A percentile compares a stretch with the other conserved stretches of the same genome.
Evolutionary conservation across 2,113 vertebrate species (phyloP).

Genomic region (Odobenus rosmarus): DNA sequence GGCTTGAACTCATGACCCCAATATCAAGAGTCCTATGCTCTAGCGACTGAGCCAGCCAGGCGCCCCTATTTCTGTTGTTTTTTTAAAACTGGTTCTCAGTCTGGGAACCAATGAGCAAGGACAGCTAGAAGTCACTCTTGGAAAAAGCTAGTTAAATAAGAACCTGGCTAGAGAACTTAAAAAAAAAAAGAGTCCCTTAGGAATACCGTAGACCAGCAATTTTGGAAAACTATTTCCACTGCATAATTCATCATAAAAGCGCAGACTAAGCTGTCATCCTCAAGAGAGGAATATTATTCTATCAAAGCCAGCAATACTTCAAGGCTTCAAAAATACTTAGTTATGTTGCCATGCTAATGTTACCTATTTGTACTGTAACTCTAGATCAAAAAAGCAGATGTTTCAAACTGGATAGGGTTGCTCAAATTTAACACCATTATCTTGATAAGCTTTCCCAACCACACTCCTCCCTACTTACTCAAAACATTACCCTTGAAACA

Average conservation of each 20-base stretch:
- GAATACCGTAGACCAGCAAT: neutral
- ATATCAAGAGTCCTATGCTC: neutral
- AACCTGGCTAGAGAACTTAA: neutral
- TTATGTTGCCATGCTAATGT: neutral
- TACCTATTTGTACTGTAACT: conserved; percentile 47
- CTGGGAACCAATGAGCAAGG: neutral
- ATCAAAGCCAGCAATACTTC: neutral
- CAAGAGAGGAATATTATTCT: neutral
- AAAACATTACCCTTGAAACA: conserved; percentile 43
- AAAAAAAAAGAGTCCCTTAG: neutral
- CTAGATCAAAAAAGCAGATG: conserved; percentile 60
- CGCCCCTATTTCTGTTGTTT: neutral
- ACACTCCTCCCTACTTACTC: neutral
- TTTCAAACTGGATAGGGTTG: conserved; percentile 52
- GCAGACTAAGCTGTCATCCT: neutral
- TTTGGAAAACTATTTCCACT: conserved; percentile 44
- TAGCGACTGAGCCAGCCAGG: neutral
- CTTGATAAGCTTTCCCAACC: conserved; percentile 39
- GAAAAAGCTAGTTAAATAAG: neutral
- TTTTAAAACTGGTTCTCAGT: neutral
- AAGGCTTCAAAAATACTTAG: neutral
- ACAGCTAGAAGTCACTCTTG: neutral
- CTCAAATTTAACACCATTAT: conserved; percentile 68
- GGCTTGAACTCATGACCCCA: neutral
- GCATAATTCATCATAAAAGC: conserved; percentile 44